Percentiles rank a stretch among this genome's conserved stretches.
Conservation (phyloP, 1,140 invertebrate species). For the Heliothis virescens region DNA sequence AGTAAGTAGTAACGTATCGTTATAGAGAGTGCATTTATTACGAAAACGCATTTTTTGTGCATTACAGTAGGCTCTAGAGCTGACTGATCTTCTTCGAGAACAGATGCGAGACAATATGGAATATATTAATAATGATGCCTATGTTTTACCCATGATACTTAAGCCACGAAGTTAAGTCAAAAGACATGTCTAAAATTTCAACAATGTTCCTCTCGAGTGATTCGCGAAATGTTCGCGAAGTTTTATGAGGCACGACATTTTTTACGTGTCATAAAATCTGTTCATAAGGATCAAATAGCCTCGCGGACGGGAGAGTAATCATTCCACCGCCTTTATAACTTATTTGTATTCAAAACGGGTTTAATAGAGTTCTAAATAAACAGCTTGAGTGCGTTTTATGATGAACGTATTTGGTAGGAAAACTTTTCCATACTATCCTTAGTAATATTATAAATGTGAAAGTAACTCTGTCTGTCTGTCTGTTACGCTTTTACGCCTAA, state of each 20-base stretch:
- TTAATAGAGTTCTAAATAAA: constrained; percentile 34
- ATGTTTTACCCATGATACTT: no score
- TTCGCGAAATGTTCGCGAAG: constrained; percentile 12
- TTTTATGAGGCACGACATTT: constrained; percentile 43
- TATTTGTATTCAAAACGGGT: constrained; percentile 51
- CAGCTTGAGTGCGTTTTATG: background rate
- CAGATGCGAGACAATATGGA: no score
- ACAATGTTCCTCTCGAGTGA: constrained; percentile 18
- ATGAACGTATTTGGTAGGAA: background rate
- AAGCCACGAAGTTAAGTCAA: background rate
- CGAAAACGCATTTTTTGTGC: no score
- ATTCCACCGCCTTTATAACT: constrained; percentile 36
- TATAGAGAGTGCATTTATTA: no score
- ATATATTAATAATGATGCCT: no score
- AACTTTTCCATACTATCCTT: no score
- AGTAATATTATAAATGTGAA: no score
- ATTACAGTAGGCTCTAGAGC: no score
- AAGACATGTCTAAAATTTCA: background rate
- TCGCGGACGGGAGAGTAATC: constrained; percentile 51
- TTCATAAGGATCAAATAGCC: constrained; percentile 44
- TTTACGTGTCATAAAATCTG: constrained; percentile 56
- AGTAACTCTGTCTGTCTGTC: no score
- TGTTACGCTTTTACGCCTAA: no score
- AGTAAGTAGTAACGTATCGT: no score
- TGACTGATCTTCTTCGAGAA: no score